These are phyloP conservation scores for Gandaritis pyraliata DNA, from an alignment of 2,888 invertebrate genomes.

Conservation along the genomic window DNA sequence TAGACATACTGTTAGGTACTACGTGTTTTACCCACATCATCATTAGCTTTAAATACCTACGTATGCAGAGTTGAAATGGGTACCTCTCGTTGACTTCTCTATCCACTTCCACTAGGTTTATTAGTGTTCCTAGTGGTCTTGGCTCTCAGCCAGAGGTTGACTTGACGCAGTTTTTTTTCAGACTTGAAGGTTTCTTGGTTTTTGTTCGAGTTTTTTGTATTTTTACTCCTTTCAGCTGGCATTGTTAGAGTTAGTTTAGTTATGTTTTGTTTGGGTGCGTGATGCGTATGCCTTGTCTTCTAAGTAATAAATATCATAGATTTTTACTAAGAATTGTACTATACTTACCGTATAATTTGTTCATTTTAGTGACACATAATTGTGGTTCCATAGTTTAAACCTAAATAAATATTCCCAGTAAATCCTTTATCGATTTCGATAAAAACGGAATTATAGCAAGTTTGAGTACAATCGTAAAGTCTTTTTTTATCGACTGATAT, in stretches of 20 bases:
- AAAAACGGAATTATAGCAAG: not conserved
- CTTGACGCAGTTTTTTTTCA: slow-evolving; percentile 34
- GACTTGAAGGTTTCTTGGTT: slow-evolving; percentile 33
- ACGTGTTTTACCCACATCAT: slow-evolving; percentile 1
- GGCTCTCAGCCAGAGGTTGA: slow-evolving; percentile 41
- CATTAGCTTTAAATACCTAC: slow-evolving; percentile 9
- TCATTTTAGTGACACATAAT: too few species aligned
- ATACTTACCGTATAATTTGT: too few species aligned
- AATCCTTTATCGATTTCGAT: not conserved
- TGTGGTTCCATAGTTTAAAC: not conserved
- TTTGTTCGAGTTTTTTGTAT: slow-evolving; percentile 16
- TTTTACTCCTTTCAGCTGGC: slow-evolving; percentile 12
- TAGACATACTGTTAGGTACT: not conserved
- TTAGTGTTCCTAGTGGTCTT: slow-evolving; percentile 33
- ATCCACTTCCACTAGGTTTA: slow-evolving; percentile 23
- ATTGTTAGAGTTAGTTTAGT: slow-evolving; percentile 7
- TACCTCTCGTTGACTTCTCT: slow-evolving; percentile 21
- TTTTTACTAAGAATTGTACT: too few species aligned
- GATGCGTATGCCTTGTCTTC: too few species aligned
- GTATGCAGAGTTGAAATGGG: slow-evolving; percentile 8
- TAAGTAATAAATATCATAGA: too few species aligned
- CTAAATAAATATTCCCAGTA: not conserved
- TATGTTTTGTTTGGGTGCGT: slow-evolving; percentile 2
- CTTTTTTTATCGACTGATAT: slow-evolving; percentile 12
- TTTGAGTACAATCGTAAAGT: slow-evolving; percentile 6